Evolutionary conservation across 2,113 vertebrate genomes (phyloP).

Genomic region (Protomyctophum bolini): DNA sequence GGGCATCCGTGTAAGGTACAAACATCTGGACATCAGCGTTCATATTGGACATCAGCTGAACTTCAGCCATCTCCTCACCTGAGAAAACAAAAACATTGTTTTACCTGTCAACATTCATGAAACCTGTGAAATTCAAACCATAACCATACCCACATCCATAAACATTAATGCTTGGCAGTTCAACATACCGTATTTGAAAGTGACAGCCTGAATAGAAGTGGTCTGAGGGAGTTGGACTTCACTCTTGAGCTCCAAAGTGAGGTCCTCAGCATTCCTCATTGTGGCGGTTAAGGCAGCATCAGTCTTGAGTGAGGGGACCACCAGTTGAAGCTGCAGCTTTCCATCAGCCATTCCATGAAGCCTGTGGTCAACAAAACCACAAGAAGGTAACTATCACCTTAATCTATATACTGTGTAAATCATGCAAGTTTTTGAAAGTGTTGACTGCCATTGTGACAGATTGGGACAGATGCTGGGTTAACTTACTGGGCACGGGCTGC

Average conservation of each 20-base stretch:
- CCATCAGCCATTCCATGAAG: conserved; percentile 72
- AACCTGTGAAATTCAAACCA: background rate
- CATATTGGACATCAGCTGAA: conserved; percentile 82
- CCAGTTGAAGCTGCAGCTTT: conserved; percentile 77
- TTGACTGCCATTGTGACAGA: background rate
- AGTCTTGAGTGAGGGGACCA: conserved; percentile 79
- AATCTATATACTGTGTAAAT: background rate
- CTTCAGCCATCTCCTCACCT: conserved; percentile 84
- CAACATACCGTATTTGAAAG: conserved; percentile 82
- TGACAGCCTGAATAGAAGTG: conserved; percentile 78
- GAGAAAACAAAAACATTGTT: conserved; percentile 38
- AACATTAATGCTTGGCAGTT: background rate
- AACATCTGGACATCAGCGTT: conserved; percentile 79
- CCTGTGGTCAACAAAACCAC: conserved; percentile 64
- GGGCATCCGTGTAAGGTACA: conserved; percentile 59
- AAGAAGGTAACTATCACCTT: background rate
- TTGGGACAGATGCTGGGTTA: background rate
- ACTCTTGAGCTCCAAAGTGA: conserved; percentile 81
- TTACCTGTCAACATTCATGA: conserved; percentile 4
- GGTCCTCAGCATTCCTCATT: conserved; percentile 64
- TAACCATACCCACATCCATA: background rate
- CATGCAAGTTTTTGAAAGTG: background rate
- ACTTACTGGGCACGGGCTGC: conserved; percentile 84
- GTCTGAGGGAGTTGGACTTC: conserved; percentile 78
- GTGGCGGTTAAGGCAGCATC: conserved; percentile 79